Base-by-base conservation (phyloP, 2,888 invertebrate species). In the Microctonus aethiopoides region DNA sequence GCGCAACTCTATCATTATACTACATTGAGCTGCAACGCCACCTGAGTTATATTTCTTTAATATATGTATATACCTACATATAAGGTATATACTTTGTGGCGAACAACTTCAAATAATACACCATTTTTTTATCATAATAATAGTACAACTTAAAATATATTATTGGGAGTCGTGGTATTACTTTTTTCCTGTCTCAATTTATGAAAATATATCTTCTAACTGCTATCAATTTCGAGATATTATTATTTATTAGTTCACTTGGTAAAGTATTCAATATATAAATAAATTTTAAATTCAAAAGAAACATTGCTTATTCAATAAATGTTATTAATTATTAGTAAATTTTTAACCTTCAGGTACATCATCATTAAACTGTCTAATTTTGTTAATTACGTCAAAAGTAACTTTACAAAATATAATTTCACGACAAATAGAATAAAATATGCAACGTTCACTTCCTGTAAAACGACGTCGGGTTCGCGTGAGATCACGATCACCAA, bases 401-500 rank as follows among this genome's bases (percentile, higher is more conserved):
- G 11, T 24, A 54, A 54, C 22, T 24, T 11, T n/a, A 54, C 24
- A 22, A 26, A 22, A n/a, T n/a, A n/a, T n/a, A n/a, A n/a, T n/a
- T n/a, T n/a, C n/a, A n/a, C n/a, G n/a, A n/a, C n/a, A n/a, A 9
- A 36, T 22, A 20, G 16, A 60, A 39, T 13, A 39, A 39, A 13
- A n/a, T 46, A 46, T 46, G 39, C 24, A 39, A 36, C 39, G 61
- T 9, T 20, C 61, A 26, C 10, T 13, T 34, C 46, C 69, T 13
- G 36, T 34, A 24, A 65, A 59, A 52, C 51, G 64, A 36, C 56
- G 63, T 26, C 69, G 62, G 20, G 11, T 36, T 16, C 20, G 52
- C 7, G 13, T 29, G 2, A 10, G 32, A 11, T 29, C 60, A 9
- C 63, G 68, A 67, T 61, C 73, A 32, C 71, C 72, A n/a, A 29